phyloP scores from a whole-genome alignment of 2,888 invertebrate genomes.

The Xanthorhoe spadicearia region DNA sequence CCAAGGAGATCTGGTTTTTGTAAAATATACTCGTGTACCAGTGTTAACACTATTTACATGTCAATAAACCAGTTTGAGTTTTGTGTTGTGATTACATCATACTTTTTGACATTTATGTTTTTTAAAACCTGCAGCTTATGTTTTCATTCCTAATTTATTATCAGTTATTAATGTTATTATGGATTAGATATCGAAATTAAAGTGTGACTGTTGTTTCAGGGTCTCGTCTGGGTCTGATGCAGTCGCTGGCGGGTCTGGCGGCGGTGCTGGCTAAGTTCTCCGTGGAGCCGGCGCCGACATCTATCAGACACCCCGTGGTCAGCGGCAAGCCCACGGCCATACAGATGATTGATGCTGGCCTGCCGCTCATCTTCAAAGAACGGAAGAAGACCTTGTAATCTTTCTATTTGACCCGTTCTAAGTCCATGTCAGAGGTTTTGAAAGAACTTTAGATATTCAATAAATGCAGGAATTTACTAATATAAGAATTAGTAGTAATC shows the following conservation, averaged over 20 bases:
- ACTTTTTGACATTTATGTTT: no score
- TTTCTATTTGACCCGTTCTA: no score
- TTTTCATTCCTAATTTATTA: no score
- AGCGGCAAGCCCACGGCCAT: slow-evolving; percentile 3
- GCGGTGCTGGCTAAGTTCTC: slow-evolving; percentile 53
- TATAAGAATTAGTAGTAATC: no score
- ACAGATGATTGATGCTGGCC: slow-evolving; percentile 1
- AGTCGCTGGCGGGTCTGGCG: slow-evolving; percentile 54
- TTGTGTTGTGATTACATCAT: not conserved
- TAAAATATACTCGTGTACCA: not conserved
- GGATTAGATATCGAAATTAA: no score
- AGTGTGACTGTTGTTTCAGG: slow-evolving; percentile 46
- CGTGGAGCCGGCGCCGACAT: slow-evolving; percentile 58
- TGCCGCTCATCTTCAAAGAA: slow-evolving; percentile 15
- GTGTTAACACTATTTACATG: not conserved
- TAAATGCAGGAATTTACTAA: no score
- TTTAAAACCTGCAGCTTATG: no score
- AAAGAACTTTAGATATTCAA: no score
- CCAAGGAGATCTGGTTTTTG: not conserved
- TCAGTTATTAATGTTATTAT: no score
- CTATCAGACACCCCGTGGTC: slow-evolving; percentile 47
- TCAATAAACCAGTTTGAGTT: not conserved
- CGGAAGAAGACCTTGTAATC: slow-evolving; percentile 3
- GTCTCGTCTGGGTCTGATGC: slow-evolving; percentile 67
- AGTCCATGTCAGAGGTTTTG: no score